Conservation (phyloP, 1,140 invertebrate species). For the Steinernema khuongi region DNA sequence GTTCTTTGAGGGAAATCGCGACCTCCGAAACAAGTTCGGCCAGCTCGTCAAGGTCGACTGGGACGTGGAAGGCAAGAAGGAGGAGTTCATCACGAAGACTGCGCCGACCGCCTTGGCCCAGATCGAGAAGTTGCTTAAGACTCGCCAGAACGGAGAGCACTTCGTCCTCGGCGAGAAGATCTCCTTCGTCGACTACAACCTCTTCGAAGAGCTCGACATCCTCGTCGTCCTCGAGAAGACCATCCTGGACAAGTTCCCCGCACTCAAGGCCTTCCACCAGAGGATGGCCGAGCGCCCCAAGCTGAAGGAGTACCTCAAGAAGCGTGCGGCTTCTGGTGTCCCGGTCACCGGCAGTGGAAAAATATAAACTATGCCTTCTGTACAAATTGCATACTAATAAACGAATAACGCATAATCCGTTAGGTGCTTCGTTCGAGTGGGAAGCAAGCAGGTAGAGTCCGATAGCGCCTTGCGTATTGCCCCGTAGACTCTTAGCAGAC, state of each 20-base stretch:
- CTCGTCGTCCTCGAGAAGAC: constrained; percentile 44
- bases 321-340: constrained; percentile 45
- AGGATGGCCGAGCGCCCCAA: constrained; percentile 43
- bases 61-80: constrained; percentile 52
- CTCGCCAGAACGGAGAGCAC: constrained; percentile 31
- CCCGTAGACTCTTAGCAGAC: no score
- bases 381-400: no score
- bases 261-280: constrained; percentile 49
- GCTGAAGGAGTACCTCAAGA: constrained; percentile 47
- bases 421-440: no score
- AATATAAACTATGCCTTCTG: constrained; percentile 43
- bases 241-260: constrained; percentile 53
- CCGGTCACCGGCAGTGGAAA: constrained; percentile 59
- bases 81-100: constrained; percentile 43
- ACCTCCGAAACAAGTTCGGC: constrained; percentile 2
- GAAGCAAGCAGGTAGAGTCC: no score
- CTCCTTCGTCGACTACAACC: constrained; percentile 56
- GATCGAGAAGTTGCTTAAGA: constrained; percentile 37
- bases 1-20: constrained; percentile 20
- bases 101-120: constrained; percentile 46
- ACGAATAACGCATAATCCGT: no score
- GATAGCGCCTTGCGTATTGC: no score
- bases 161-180: constrained; percentile 45
- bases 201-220: constrained; percentile 58
- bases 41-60: constrained; percentile 18